Conservation (phyloP, 2,113 vertebrate species). For the Anarrhichthys ocellatus region DNA sequence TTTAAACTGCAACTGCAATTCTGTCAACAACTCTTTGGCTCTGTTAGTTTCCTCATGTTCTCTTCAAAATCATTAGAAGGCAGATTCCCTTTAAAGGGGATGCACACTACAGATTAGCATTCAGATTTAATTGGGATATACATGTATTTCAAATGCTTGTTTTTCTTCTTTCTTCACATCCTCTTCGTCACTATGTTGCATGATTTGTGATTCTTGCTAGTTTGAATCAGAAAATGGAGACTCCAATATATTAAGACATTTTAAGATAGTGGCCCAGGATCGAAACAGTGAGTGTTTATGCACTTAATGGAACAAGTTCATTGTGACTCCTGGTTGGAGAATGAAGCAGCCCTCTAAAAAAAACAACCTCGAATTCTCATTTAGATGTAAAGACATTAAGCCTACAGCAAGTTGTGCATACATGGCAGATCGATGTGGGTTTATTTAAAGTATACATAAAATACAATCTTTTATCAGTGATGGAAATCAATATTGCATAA, state of each 20-base stretch:
- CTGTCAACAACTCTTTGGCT: background rate
- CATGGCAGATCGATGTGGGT: background rate
- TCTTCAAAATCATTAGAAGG: background rate
- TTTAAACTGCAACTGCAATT: background rate
- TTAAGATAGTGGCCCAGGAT: background rate
- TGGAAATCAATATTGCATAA: background rate
- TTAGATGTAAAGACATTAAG: background rate
- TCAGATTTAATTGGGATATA: background rate
- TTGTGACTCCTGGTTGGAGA: constrained; percentile 7
- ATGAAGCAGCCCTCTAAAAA: constrained; percentile 15
- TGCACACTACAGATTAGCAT: background rate
- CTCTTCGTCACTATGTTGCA: background rate
- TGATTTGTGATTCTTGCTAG: background rate
- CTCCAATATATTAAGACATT: background rate
- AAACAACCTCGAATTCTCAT: background rate
- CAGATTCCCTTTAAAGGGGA: background rate
- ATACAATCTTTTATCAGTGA: background rate
- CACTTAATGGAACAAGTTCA: background rate
- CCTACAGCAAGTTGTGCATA: background rate
- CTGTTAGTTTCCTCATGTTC: background rate
- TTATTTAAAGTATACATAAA: background rate
- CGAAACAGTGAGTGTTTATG: background rate
- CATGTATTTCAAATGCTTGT: background rate
- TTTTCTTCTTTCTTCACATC: background rate
- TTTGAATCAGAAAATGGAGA: background rate